Percentiles rank a stretch among this genome's conserved stretches.
Evolutionary conservation across 2,888 invertebrate species (phyloP).

Genomic region (Podabrus alpinus): DNA sequence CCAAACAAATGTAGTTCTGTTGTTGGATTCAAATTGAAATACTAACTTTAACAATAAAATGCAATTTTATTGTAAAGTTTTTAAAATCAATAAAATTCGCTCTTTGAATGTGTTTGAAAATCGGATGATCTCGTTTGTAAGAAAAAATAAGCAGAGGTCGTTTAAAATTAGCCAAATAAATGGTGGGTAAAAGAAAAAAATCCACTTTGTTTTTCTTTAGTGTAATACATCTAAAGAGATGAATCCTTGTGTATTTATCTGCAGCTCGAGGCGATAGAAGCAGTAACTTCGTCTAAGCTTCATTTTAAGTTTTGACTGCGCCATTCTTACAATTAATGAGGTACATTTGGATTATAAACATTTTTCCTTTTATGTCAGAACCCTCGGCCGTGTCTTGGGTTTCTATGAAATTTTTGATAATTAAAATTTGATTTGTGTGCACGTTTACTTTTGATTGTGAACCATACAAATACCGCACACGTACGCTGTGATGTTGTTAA

Average conservation of each 20-base stretch:
- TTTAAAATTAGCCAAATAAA: constrained; percentile 31
- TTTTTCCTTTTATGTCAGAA: constrained; percentile 8
- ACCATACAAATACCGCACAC: constrained; percentile 40
- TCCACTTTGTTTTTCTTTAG: constrained; percentile 5
- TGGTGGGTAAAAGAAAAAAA: constrained; percentile 10
- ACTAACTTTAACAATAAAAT: constrained; percentile 3
- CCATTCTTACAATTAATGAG: constrained; percentile 38
- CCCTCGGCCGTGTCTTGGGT: constrained; percentile 10
- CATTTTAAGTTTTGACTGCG: constrained; percentile 32
- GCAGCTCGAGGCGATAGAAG: constrained; percentile 31
- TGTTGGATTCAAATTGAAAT: constrained; percentile 20
- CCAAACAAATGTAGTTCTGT: constrained; percentile 23
- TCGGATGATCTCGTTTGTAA: not conserved
- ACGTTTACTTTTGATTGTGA: constrained; percentile 35
- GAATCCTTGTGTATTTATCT: constrained; percentile 35
- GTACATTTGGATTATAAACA: constrained; percentile 33
- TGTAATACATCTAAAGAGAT: constrained; percentile 31
- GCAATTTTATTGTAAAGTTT: not conserved
- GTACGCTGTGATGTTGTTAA: constrained; percentile 34
- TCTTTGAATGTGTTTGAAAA: not conserved
- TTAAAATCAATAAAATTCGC: not conserved
- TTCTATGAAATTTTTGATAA: constrained; percentile 16
- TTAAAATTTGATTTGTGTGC: constrained; percentile 30
- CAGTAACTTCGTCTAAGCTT: constrained; percentile 24
- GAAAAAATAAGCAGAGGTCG: constrained; percentile 12